Conservation (phyloP, 23 tunicate species). For the Phallusia fumigata region DNA sequence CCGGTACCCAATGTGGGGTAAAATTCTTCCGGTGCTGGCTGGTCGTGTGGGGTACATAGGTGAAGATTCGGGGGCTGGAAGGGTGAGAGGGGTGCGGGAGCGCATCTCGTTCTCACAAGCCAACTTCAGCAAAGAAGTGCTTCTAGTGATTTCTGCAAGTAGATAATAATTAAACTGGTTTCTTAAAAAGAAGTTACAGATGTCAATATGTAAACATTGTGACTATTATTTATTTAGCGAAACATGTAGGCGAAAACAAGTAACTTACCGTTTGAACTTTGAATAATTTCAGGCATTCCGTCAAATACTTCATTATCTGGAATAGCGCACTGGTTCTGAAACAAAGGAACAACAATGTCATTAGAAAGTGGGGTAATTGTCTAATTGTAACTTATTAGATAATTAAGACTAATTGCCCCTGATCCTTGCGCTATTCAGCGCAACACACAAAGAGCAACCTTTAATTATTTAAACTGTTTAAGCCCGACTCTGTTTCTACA, state of each 20-base stretch:
- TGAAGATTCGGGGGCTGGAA: neutral
- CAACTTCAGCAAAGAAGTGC: neutral
- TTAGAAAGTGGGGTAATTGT: too few species aligned
- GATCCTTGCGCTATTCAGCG: too few species aligned
- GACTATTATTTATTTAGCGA: too few species aligned
- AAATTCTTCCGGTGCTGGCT: neutral
- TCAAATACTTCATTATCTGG: neutral
- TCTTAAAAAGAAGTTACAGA: too few species aligned
- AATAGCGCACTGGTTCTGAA: neutral
- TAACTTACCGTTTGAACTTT: neutral
- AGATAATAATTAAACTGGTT: too few species aligned
- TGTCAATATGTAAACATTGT: too few species aligned
- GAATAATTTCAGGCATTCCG: neutral
- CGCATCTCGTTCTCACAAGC: conserved; percentile 6
- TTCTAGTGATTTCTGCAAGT: too few species aligned
- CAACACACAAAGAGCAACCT: too few species aligned
- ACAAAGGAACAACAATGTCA: neutral
- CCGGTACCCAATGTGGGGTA: conserved; percentile 9
- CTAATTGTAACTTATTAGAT: too few species aligned
- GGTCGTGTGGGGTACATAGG: neutral
- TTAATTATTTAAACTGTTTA: too few species aligned
- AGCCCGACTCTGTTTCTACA: too few species aligned
- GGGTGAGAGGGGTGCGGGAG: neutral
- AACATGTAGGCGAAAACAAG: neutral
- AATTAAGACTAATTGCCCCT: too few species aligned